Evolutionary conservation across 2,797 vertebrate genomes (phyloP).

Genomic region (Alauda arvensis): DNA sequence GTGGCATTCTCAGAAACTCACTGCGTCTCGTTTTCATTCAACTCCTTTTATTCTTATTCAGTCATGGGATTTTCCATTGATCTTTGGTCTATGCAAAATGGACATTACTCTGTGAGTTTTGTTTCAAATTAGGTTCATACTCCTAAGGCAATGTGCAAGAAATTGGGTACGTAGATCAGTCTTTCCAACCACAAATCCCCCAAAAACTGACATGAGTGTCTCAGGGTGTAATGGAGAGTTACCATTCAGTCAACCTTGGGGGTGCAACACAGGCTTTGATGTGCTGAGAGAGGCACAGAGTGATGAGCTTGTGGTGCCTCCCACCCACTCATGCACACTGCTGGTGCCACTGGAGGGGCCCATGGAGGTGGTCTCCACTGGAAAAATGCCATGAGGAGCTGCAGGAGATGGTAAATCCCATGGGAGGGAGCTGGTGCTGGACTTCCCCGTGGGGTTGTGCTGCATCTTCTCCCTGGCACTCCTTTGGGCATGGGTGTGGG

Average conservation of each 20-base stretch:
- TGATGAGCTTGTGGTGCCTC: fast-evolving
- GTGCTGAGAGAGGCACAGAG: not conserved
- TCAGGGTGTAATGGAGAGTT: not conserved
- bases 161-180: not conserved
- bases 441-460: fast-evolving
- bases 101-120: not conserved
- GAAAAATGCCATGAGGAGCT: not conserved
- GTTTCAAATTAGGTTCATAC: not conserved
- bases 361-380: fast-evolving
- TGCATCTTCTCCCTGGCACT: not conserved
- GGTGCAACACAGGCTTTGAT: not conserved
- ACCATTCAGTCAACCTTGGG: not conserved
- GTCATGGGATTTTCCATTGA: not conserved
- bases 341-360: not conserved
- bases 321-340: not conserved
- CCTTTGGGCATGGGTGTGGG: not conserved
- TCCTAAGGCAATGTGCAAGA: slow-evolving; percentile 17
- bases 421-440: not conserved
- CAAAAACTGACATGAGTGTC: not conserved
- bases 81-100: not conserved
- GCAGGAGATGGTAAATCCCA: not conserved
- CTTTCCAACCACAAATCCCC: slow-evolving; percentile 25
- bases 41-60: not conserved
- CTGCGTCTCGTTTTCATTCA: not conserved
- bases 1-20: not conserved